phyloP scores from a whole-genome alignment of 2,888 invertebrate species.

The Smittia aterrima region DNA sequence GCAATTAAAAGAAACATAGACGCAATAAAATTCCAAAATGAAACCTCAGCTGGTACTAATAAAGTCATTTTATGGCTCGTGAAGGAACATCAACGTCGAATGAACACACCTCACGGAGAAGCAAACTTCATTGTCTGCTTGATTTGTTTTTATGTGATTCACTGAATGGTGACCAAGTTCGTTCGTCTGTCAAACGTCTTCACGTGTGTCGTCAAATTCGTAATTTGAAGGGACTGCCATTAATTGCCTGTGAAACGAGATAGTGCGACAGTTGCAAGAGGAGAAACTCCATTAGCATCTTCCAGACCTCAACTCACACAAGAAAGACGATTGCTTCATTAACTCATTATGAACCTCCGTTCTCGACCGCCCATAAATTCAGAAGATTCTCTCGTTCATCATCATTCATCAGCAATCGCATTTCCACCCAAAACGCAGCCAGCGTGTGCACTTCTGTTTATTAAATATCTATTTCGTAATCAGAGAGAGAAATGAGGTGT shows the following conservation, averaged over 20 bases:
- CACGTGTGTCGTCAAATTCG: background rate
- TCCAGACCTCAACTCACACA: background rate
- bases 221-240: background rate
- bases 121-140: too few relatives aligned
- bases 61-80: too few relatives aligned
- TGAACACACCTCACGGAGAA: too few relatives aligned
- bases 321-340: background rate
- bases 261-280: background rate
- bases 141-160: too few relatives aligned
- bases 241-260: conserved; percentile 34
- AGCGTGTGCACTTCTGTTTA: background rate
- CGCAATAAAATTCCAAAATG: too few relatives aligned
- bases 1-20: too few relatives aligned
- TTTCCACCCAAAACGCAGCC: background rate
- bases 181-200: background rate
- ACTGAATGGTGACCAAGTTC: background rate
- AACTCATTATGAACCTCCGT: background rate
- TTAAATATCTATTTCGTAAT: background rate
- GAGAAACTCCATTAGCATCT: conserved; percentile 13
- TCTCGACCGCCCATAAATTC: background rate
- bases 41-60: too few relatives aligned
- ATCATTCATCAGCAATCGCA: conserved; percentile 10
- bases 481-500: conserved; percentile 19
- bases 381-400: conserved; percentile 3
- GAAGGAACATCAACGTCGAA: too few relatives aligned